These are phyloP conservation scores for Caenorhabditis remanei DNA, from an alignment of 1,140 invertebrate genomes.

Conservation along the genomic window DNA sequence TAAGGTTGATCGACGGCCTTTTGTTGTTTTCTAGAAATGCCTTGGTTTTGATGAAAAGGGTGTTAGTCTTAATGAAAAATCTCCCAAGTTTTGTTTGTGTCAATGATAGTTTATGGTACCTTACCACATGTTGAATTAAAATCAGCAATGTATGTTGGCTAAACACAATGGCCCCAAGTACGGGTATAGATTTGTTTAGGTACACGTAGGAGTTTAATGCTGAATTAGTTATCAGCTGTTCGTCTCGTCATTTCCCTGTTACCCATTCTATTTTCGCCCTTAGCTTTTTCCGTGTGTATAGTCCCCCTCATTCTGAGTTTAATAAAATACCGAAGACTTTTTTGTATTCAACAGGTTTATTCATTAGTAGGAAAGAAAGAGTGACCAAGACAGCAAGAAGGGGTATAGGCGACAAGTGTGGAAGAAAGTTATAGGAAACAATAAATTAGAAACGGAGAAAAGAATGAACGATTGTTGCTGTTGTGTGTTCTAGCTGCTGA, in stretches of 20 bases:
- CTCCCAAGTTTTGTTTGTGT: background rate
- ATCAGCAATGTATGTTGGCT: too few species aligned
- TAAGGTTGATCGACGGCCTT: background rate
- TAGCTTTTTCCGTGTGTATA: too few species aligned
- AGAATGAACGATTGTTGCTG: constrained; percentile 43
- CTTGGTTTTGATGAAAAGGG: background rate
- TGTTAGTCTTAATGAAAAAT: constrained; percentile 11
- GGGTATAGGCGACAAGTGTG: constrained; percentile 28
- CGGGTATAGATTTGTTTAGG: too few species aligned
- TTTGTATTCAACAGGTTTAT: constrained; percentile 44
- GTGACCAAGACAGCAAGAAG: constrained; percentile 43
- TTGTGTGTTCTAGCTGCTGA: constrained; percentile 6
- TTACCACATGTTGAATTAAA: background rate
- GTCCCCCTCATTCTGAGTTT: too few species aligned
- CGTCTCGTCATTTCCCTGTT: background rate
- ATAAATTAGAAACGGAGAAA: background rate
- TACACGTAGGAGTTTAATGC: too few species aligned
- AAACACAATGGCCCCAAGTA: too few species aligned
- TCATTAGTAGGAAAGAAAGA: constrained; percentile 7
- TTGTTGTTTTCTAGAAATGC: background rate
- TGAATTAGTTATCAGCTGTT: too few species aligned
- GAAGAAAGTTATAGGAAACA: background rate
- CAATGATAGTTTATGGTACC: background rate
- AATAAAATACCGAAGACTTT: too few species aligned
- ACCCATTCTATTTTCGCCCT: too few species aligned